Conservation (phyloP, 2,797 vertebrate genomes). For the Mus caroli region DNA sequence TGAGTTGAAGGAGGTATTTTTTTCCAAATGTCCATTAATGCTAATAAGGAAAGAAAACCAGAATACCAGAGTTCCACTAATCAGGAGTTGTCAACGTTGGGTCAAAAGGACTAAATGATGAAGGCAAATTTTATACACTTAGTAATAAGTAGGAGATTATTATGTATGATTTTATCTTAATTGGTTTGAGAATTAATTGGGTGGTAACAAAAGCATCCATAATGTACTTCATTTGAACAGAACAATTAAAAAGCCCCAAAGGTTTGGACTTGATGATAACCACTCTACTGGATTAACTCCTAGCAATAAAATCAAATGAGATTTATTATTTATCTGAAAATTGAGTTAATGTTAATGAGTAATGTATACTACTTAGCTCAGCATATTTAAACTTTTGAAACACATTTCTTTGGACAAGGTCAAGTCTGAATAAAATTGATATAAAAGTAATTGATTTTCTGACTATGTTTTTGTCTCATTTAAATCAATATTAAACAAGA, state of each 20-base stretch:
- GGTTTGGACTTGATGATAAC: conserved; percentile 82
- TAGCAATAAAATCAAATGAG: conserved; percentile 77
- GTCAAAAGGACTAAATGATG: conserved; percentile 84
- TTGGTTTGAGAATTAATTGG: conserved; percentile 88
- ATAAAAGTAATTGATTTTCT: conserved; percentile 13
- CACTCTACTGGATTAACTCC: conserved; percentile 84
- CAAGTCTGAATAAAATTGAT: conserved; percentile 69
- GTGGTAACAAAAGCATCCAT: conserved; percentile 84
- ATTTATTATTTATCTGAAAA: conserved; percentile 81
- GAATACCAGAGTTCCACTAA: conserved; percentile 52
- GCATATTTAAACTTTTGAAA: conserved; percentile 65
- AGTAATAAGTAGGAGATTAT: conserved; percentile 83
- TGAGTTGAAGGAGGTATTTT: conserved; percentile 34
- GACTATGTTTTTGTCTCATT: conserved; percentile 26
- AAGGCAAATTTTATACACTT: conserved; percentile 82
- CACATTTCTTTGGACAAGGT: conserved; percentile 70
- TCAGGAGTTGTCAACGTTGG: conserved; percentile 76
- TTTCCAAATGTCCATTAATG: conserved; percentile 76
- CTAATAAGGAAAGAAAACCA: conserved; percentile 60
- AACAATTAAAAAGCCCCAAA: conserved; percentile 83
- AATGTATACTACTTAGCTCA: conserved; percentile 49
- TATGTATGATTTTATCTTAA: conserved; percentile 88
- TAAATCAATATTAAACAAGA: conserved; percentile 32
- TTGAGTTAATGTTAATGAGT: conserved; percentile 73
- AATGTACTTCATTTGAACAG: conserved; percentile 84